Conservation (phyloP, 2,888 invertebrate species). For the Euplexia lucipara region DNA sequence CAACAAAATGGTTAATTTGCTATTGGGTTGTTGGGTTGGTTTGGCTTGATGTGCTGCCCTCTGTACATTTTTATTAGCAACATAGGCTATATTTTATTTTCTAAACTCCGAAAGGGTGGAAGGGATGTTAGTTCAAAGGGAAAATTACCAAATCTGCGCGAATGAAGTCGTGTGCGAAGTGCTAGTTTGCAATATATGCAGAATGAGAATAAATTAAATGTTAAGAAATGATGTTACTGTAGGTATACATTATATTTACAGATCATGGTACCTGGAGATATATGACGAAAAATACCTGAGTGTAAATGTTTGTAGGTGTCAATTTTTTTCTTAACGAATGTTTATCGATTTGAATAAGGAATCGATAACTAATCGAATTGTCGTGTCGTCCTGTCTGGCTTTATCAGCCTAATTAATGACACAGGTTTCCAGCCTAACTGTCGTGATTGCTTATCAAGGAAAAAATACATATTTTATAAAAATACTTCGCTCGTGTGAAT, state of each 20-base stretch:
- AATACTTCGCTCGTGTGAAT: no score
- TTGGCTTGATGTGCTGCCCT: no score
- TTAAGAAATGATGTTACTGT: background rate
- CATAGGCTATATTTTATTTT: no score
- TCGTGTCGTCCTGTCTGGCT: constrained; percentile 5
- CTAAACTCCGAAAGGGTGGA: no score
- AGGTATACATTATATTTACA: background rate
- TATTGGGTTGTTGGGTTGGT: no score
- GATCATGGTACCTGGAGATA: background rate
- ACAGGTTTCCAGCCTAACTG: background rate
- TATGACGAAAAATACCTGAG: background rate
- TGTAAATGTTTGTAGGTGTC: no score
- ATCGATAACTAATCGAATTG: constrained; percentile 25
- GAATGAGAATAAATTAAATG: constrained; percentile 7
- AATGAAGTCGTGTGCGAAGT: no score
- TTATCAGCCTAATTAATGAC: constrained; percentile 5
- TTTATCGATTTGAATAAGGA: constrained; percentile 21
- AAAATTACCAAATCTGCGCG: no score
- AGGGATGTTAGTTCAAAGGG: no score
- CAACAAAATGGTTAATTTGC: no score
- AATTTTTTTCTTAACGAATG: background rate
- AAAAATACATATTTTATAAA: background rate
- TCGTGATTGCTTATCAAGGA: background rate
- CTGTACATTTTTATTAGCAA: no score
- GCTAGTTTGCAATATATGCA: no score